Conservation (phyloP, 2,888 invertebrate genomes). For the Yponomeuta sedellus region DNA sequence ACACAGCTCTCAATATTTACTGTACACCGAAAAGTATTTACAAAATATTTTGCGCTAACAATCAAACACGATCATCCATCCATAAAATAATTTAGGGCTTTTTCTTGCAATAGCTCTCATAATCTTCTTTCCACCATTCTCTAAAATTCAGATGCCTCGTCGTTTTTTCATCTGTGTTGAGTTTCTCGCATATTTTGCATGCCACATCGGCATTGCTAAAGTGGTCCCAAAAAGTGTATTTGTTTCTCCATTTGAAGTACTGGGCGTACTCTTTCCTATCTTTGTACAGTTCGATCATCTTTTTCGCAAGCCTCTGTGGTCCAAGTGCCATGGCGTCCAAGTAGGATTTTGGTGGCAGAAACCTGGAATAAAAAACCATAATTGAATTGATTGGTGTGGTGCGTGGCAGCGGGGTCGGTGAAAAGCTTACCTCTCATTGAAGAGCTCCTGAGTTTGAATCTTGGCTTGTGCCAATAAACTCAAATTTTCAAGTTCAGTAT, state of each 20-base stretch:
- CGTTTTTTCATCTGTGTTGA: not conserved
- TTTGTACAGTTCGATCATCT: slow-evolving; percentile 7
- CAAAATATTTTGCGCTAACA: too few species aligned
- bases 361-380: slow-evolving; percentile 12
- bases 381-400: not conserved
- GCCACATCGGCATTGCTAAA: not conserved
- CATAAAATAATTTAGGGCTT: too few species aligned
- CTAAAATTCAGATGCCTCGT: slow-evolving; percentile 8
- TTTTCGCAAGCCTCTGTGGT: slow-evolving; percentile 11
- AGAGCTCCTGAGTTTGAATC: too few species aligned
- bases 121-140: slow-evolving; percentile 4
- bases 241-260: slow-evolving; percentile 17
- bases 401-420: too few species aligned
- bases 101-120: not conserved
- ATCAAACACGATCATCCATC: too few species aligned
- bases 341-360: slow-evolving; percentile 17
- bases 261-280: not conserved
- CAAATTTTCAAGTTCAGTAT: too few species aligned
- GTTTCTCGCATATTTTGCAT: slow-evolving; percentile 1
- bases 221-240: slow-evolving; percentile 8
- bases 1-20: too few species aligned
- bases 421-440: too few species aligned
- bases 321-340: slow-evolving; percentile 13
- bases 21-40: too few species aligned
- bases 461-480: too few species aligned